These are phyloP conservation scores for Sebastes aleutianus DNA, from an alignment of 2,797 vertebrate genomes.

Conservation along the genomic window DNA sequence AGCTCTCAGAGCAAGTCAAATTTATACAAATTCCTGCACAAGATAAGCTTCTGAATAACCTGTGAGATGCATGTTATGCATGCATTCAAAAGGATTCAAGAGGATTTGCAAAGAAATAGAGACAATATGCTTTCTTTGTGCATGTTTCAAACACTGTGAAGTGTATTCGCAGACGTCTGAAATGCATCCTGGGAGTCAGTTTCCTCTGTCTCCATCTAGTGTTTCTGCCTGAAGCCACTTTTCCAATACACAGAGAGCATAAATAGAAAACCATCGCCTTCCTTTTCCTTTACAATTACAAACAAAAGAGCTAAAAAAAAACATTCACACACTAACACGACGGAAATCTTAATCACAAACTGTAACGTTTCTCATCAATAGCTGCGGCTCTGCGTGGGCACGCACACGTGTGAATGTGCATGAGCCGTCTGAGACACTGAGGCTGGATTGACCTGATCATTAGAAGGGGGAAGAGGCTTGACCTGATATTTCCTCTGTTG, in stretches of 20 bases:
- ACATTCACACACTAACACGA: slow-evolving; percentile 1
- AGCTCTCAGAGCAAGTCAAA: slow-evolving; percentile 15
- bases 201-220: slow-evolving; percentile 82
- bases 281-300: slow-evolving; percentile 47
- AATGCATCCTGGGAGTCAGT: slow-evolving; percentile 37
- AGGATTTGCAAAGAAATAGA: neutral
- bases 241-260: slow-evolving; percentile 31
- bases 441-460: slow-evolving; percentile 80
- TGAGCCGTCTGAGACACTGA: slow-evolving; percentile 66
- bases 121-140: neutral
- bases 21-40: slow-evolving; percentile 17
- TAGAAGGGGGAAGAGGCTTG: slow-evolving; percentile 80
- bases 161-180: neutral
- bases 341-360: slow-evolving; percentile 62
- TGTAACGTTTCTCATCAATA: slow-evolving; percentile 51
- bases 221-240: slow-evolving; percentile 53
- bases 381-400: slow-evolving; percentile 3
- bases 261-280: slow-evolving; percentile 49
- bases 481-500: slow-evolving; percentile 88
- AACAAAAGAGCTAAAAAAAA: slow-evolving; percentile 48
- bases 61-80: neutral
- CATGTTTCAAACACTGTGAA: slow-evolving; percentile 4
- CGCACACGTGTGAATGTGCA: slow-evolving; percentile 51
- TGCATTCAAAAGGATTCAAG: neutral
- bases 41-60: neutral